A percentile compares a stretch with the other conserved stretches of the same genome.
These are phyloP conservation scores for Oophaga sylvatica DNA, from an alignment of 2,797 vertebrate genomes.

Conservation along the genomic window DNA sequence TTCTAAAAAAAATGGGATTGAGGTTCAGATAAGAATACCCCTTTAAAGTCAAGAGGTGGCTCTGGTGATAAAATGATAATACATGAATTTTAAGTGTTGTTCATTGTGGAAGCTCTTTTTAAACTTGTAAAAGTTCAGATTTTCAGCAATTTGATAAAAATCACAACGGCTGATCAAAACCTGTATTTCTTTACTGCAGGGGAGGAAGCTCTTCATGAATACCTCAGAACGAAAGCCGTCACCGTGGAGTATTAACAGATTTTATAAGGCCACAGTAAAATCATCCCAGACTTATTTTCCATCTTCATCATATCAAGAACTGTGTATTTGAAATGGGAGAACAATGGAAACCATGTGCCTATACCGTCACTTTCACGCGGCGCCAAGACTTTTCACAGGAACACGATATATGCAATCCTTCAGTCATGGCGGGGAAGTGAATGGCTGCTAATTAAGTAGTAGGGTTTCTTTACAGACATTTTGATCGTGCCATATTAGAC, in stretches of 20 bases:
- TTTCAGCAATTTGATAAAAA: too few species aligned
- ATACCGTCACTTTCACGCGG: background rate
- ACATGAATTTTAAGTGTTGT: too few species aligned
- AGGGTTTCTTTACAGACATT: background rate
- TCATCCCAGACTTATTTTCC: conserved; percentile 18
- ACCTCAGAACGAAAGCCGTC: conserved; percentile 95
- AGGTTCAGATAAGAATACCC: too few species aligned
- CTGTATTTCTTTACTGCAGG: conserved; percentile 73
- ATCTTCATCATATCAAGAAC: background rate
- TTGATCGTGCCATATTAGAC: background rate
- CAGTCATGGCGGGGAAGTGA: background rate
- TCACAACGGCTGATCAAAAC: background rate
- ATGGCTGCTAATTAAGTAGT: background rate
- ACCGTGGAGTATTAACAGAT: conserved; percentile 90
- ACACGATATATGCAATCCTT: conserved; percentile 27
- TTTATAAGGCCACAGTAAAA: background rate
- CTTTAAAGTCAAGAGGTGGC: too few species aligned
- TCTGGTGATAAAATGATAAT: too few species aligned
- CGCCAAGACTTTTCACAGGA: background rate
- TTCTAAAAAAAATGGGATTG: too few species aligned
- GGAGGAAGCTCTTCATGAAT: conserved; percentile 93
- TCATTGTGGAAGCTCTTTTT: too few species aligned
- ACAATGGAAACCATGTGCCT: background rate
- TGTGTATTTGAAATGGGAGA: background rate
- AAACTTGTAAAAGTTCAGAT: too few species aligned